Conservation (phyloP, 1,140 invertebrate species). For the Stenopsyche tienmushanensis region DNA sequence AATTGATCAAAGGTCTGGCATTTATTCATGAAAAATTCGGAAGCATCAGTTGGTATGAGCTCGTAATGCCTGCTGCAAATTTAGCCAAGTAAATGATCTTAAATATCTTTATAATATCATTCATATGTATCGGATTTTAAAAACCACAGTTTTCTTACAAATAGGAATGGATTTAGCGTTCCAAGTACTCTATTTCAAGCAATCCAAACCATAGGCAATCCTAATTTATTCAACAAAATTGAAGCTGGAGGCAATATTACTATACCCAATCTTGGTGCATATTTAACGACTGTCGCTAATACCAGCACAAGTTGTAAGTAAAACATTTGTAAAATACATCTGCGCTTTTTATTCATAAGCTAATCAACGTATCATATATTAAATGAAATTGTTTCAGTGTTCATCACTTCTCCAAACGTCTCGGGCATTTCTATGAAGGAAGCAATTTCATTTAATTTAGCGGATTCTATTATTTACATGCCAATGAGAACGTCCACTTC, state of each 20-base stretch:
- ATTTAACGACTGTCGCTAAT: slow-evolving; percentile 53
- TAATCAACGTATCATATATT: no score
- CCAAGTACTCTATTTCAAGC: slow-evolving; percentile 54
- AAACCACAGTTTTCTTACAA: no score
- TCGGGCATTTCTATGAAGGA: slow-evolving; percentile 42
- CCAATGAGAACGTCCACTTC: slow-evolving; percentile 27
- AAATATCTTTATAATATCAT: no score
- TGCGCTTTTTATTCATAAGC: no score
- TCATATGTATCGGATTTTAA: no score
- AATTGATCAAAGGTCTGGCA: slow-evolving; percentile 60
- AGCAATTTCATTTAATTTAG: slow-evolving; percentile 43
- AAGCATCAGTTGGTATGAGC: slow-evolving; percentile 63
- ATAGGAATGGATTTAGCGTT: slow-evolving; percentile 55
- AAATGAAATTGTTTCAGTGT: slow-evolving; percentile 48
- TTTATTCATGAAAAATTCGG: slow-evolving; percentile 62
- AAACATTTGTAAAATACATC: slow-evolving; percentile 19
- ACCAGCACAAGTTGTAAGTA: slow-evolving; percentile 52
- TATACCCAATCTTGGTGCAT: slow-evolving; percentile 49
- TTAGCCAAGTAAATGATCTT: slow-evolving; percentile 62
- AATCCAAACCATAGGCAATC: slow-evolving; percentile 47
- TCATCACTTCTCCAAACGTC: no score
- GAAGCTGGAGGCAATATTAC: slow-evolving; percentile 52
- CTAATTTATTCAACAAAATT: slow-evolving; percentile 48
- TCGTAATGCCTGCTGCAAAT: slow-evolving; percentile 64
- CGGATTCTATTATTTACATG: slow-evolving; percentile 45